These are phyloP conservation scores for Thaumetopoea pityocampa DNA, from an alignment of 1,140 invertebrate species.

Conservation along the genomic window DNA sequence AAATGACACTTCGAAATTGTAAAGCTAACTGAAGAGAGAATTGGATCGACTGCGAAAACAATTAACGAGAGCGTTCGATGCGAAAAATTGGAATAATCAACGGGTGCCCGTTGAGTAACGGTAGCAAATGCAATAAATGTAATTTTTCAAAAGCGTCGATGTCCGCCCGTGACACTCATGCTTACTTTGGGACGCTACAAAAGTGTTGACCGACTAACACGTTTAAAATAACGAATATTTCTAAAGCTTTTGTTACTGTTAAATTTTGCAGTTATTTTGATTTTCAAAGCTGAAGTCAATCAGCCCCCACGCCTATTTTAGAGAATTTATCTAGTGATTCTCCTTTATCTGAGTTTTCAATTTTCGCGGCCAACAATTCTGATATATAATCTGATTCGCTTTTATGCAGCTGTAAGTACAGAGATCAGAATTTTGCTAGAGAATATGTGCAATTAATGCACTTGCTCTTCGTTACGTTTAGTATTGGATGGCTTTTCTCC, in stretches of 20 bases:
- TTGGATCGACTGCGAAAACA: conserved; percentile 66
- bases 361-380: no score
- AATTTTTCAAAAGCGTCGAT: conserved; percentile 37
- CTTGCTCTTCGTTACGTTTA: no score
- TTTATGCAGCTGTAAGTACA: no score
- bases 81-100: conserved; percentile 70
- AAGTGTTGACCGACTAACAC: conserved; percentile 14
- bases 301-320: no score
- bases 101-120: conserved; percentile 52
- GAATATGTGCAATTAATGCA: no score
- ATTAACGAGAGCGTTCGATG: conserved; percentile 58
- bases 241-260: no score
- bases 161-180: conserved; percentile 9
- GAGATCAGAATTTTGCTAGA: no score
- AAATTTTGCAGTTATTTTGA: conserved; percentile 12
- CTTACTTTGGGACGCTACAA: conserved; percentile 5
- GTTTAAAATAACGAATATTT: conserved; percentile 18
- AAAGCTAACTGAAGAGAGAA: conserved; percentile 70
- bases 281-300: not conserved
- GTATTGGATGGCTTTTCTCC: no score
- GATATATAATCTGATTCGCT: no score
- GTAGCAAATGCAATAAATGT: conserved; percentile 54
- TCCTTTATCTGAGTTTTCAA: no score
- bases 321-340: no score
- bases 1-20: conserved; percentile 74